These are phyloP conservation scores for Acleris holmiana DNA, from an alignment of 2,888 invertebrate species.

Conservation along the genomic window DNA sequence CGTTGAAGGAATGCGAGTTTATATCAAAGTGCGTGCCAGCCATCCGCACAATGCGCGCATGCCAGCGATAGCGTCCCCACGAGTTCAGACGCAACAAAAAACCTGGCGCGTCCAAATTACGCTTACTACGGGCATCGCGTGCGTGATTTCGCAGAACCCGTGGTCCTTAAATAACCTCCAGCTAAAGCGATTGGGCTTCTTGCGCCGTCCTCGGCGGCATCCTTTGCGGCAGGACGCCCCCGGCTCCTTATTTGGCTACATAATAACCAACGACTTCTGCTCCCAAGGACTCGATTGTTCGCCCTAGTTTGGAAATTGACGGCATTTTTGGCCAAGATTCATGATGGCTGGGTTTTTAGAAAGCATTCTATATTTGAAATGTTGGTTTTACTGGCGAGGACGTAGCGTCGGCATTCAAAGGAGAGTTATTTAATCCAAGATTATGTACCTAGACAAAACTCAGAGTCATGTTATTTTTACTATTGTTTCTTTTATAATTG, in stretches of 20 bases:
- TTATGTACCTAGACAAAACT: too few species aligned
- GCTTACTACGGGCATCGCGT: conserved; percentile 66
- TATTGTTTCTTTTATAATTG: too few species aligned
- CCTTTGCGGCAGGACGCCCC: conserved; percentile 74
- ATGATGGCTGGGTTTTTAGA: conserved; percentile 33
- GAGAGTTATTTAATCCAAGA: too few species aligned
- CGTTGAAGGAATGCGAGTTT: conserved; percentile 23
- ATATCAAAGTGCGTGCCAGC: conserved; percentile 25
- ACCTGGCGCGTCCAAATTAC: conserved; percentile 58
- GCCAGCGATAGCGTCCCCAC: conserved; percentile 23
- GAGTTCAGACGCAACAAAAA: conserved; percentile 57
- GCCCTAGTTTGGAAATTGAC: conserved; percentile 73
- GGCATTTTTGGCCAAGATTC: conserved; percentile 59
- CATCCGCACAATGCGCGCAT: conserved; percentile 22
- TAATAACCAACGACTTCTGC: conserved; percentile 68
- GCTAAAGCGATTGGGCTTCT: conserved; percentile 65
- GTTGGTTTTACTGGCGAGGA: conserved; percentile 19
- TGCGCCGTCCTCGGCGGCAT: conserved; percentile 76
- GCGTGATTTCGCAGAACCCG: conserved; percentile 73
- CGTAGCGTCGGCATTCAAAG: conserved; percentile 1
- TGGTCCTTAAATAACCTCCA: conserved; percentile 69
- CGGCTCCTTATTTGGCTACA: conserved; percentile 74
- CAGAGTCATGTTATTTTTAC: too few species aligned
- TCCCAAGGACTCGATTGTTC: conserved; percentile 71
- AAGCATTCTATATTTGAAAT: conserved; percentile 22